These are phyloP conservation scores for Peromyscus maniculatus DNA, from an alignment of 2,113 vertebrate species.

Conservation along the genomic window DNA sequence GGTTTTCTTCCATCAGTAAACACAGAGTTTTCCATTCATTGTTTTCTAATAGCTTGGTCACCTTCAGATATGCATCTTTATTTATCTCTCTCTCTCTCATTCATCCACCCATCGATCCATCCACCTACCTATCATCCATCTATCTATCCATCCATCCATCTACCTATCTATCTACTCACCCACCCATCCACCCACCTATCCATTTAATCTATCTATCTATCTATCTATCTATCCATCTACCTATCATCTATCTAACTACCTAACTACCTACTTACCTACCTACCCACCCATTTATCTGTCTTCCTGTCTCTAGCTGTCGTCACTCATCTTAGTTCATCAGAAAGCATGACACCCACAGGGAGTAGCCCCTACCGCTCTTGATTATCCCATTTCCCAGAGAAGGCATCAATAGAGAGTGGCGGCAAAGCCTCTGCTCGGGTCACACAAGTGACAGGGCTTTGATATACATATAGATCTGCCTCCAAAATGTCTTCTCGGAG, in stretches of 20 bases:
- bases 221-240: background rate
- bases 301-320: background rate
- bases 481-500: slow-evolving; percentile 6
- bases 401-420: background rate
- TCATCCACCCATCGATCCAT: background rate
- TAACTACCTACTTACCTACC: background rate
- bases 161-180: background rate
- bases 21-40: background rate
- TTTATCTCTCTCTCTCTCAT: background rate
- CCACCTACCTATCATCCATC: background rate
- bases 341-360: background rate
- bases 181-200: background rate
- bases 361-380: background rate
- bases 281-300: background rate
- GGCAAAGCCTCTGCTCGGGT: background rate
- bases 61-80: background rate
- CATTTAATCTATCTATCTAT: too few relatives aligned
- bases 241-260: background rate
- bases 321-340: background rate
- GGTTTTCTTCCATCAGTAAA: background rate
- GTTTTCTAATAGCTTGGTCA: background rate
- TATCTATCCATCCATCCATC: background rate
- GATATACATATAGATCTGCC: background rate
- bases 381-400: background rate
- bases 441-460: background rate